Base-by-base conservation (phyloP, 2,797 vertebrate species). In the Galagoides demidoff region DNA sequence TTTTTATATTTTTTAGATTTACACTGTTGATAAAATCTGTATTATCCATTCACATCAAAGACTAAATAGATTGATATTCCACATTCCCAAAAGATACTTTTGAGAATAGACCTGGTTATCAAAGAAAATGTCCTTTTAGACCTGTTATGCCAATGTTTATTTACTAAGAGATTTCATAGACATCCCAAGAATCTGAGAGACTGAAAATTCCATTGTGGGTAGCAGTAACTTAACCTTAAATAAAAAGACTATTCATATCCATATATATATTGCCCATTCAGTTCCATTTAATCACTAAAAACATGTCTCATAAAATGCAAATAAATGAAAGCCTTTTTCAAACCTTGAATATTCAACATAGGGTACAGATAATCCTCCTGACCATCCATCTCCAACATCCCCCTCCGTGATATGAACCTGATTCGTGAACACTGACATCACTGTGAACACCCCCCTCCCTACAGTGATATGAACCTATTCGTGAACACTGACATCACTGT, bases 1-100 rank as follows among this genome's bases (percentile, higher is more conserved):
- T 4, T 85, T 81, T 73, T 22, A 68, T 63, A 20, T 34, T 92
- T 64, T 63, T 86, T 93, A 93, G 45, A 39, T 91, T 85, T 55
- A 83, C n/a, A 83, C 31, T 34, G 37, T 74, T 55, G 34, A 64
- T 90, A 70, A 90, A 85, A 95, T 79, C 29, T 76, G 2, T 43
- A 77, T 55, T 63, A 34, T 45, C n/a, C 45, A 61, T n/a, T 70
- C 82, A 92, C n/a, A 57, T 59, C 45, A 85, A 73, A 59, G 71
- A 68, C 39, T 43, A 82, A 82, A 8, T 8, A 52, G 27, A 7
- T 19, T 89, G 37, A 68, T 37, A 81, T 66, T 64, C 82, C 11
- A 39, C 3, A 83, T 79, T 76, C 90, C 52, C 25, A 64, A 88
- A 79, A 71, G 14, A 57, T 37, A 82, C 25, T 81, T 89, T 57